Evolutionary conservation across 2,113 vertebrate species (phyloP).

Genomic region (Leucopsar rothschildi): DNA sequence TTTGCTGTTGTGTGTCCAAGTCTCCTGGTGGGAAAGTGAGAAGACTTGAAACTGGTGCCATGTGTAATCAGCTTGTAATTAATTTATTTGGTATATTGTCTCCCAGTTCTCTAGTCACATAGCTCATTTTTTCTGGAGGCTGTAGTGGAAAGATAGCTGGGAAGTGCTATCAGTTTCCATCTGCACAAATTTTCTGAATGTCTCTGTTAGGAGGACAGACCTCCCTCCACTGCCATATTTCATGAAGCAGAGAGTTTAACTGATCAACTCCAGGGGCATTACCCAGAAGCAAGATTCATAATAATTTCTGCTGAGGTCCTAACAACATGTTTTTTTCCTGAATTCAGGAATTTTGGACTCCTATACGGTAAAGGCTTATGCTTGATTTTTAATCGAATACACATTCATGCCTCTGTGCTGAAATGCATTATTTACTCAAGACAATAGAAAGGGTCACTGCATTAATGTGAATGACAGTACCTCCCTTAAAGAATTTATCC

Average conservation of each 20-base stretch:
- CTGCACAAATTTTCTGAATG: not conserved
- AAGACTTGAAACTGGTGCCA: not conserved
- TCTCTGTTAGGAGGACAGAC: not conserved
- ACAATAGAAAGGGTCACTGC: not conserved
- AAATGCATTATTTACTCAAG: not conserved
- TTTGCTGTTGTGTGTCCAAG: not conserved
- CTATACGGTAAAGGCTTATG: not conserved
- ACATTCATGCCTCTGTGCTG: not conserved
- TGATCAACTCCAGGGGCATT: not conserved
- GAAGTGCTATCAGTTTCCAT: not conserved
- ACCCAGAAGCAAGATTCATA: not conserved
- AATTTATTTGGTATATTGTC: not conserved
- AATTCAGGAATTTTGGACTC: not conserved
- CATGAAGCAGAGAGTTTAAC: not conserved
- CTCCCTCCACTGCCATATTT: not conserved
- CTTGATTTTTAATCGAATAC: not conserved
- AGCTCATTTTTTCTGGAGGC: not conserved
- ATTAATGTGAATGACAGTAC: not conserved
- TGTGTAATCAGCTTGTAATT: not conserved
- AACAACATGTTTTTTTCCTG: accelerated
- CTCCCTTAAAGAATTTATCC: not conserved
- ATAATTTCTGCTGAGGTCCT: not conserved
- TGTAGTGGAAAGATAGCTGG: not conserved
- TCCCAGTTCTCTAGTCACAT: not conserved
- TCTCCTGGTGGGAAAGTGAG: not conserved